A percentile compares a stretch with the other conserved stretches of the same genome.
Evolutionary conservation across 2,797 vertebrate genomes (phyloP).

Genomic region (Hyperoplus lanceolatus): DNA sequence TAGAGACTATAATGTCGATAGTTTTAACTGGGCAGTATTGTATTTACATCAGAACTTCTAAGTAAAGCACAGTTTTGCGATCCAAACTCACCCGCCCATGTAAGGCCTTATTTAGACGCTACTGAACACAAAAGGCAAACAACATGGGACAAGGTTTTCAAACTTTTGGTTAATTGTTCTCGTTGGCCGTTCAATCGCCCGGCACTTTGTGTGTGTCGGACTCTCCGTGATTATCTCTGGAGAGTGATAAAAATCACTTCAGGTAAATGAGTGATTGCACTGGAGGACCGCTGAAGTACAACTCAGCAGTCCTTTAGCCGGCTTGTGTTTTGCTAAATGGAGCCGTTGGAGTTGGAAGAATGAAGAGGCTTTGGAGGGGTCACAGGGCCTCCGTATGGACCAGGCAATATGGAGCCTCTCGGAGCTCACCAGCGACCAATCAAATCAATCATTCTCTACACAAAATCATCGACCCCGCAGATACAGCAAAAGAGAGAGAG

Average conservation of each 20-base stretch:
- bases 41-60: constrained; percentile 80
- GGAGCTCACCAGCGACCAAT: constrained; percentile 76
- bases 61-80: constrained; percentile 66
- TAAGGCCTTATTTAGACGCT: constrained; percentile 71
- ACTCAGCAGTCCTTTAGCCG: constrained; percentile 83
- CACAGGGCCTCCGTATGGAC: constrained; percentile 67
- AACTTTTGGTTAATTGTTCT: constrained; percentile 79
- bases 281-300: constrained; percentile 85
- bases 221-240: constrained; percentile 82
- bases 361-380: constrained; percentile 82
- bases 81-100: constrained; percentile 23
- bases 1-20: constrained; percentile 75
- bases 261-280: constrained; percentile 87
- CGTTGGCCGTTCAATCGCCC: constrained; percentile 74
- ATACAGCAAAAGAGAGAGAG: constrained; percentile 76
- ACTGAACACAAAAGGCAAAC: constrained; percentile 2
- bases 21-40: constrained; percentile 73
- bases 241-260: constrained; percentile 86
- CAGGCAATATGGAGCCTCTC: constrained; percentile 76
- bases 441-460: constrained; percentile 61
- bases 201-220: constrained; percentile 78
- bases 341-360: constrained; percentile 79
- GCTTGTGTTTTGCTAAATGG: constrained; percentile 85
- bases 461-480: constrained; percentile 74
- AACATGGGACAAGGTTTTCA: constrained; percentile 58